A percentile compares a stretch with the other conserved stretches of the same genome.
Evolutionary conservation across 30 jellyfish, hydroid and myxozoan species (phyloP).

Genomic region (Aurelia sp.): DNA sequence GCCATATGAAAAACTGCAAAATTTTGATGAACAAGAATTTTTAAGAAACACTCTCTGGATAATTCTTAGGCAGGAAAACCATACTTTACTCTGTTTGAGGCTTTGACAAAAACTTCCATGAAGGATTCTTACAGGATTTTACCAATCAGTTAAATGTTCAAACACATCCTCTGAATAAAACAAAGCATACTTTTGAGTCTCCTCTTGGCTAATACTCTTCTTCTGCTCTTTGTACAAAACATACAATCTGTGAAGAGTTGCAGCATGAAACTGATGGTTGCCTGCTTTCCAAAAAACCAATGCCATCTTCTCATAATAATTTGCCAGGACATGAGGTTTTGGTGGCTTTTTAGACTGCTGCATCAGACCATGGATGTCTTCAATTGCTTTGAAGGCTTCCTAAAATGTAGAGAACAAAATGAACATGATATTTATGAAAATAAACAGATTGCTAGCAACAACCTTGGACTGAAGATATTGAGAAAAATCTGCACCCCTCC

Average conservation of each 20-base stretch:
- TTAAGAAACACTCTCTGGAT: no score
- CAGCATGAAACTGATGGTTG: constrained; percentile 92
- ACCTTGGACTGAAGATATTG: no score
- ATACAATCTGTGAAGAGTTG: constrained; percentile 83
- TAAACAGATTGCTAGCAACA: no score
- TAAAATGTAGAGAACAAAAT: neutral
- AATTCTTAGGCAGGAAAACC: no score
- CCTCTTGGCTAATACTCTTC: constrained; percentile 94
- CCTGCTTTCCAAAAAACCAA: constrained; percentile 97
- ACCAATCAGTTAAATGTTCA: no score
- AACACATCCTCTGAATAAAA: neutral
- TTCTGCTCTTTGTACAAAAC: constrained; percentile 91
- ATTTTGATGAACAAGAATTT: no score
- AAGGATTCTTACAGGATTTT: no score
- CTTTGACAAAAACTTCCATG: no score
- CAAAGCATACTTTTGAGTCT: constrained; percentile 78
- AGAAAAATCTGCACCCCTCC: no score
- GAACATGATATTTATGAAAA: no score
- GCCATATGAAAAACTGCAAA: no score
- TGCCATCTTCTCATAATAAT: constrained; percentile 94
- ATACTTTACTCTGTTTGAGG: no score
- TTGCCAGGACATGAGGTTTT: constrained; percentile 97
- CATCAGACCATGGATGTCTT: constrained; percentile 97
- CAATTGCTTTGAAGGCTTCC: constrained; percentile 99
- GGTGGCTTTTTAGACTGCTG: constrained; percentile 97